phyloP scores from a whole-genome alignment of 2,113 vertebrate species.

The Sebastes fasciatus region DNA sequence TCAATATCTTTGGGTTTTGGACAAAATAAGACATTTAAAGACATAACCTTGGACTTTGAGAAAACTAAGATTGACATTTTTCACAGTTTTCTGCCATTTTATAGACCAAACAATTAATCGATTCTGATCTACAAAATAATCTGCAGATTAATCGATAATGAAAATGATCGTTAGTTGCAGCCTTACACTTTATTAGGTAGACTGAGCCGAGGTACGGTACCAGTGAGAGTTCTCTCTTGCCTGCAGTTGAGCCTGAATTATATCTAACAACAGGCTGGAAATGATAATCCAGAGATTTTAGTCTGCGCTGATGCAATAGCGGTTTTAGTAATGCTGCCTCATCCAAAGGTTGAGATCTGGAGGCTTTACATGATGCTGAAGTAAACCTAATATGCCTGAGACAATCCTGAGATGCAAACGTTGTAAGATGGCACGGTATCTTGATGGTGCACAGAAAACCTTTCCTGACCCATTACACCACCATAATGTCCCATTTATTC shows the following conservation, averaged over 20 bases:
- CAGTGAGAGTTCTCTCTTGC: not conserved
- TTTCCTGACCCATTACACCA: slow-evolving; percentile 4
- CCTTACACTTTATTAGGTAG: not conserved
- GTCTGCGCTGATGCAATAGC: not conserved
- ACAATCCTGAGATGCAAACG: not conserved
- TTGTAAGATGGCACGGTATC: not conserved
- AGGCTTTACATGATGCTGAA: not conserved
- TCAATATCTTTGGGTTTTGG: no score
- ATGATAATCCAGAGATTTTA: not conserved
- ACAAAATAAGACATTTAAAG: no score
- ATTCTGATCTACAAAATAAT: no score
- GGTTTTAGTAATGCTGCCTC: not conserved
- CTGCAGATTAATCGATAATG: no score
- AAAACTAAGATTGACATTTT: no score
- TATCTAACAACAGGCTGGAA: not conserved
- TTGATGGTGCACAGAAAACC: not conserved
- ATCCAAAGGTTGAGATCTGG: not conserved
- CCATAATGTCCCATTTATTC: not conserved
- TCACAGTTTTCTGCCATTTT: no score
- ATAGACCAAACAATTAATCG: no score
- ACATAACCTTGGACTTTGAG: no score
- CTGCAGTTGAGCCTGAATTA: not conserved
- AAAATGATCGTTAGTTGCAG: no score
- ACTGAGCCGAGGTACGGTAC: not conserved
- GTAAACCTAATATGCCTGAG: not conserved